Percentiles rank a stretch among this genome's conserved stretches.
Evolutionary conservation across 2,888 invertebrate species (phyloP).

Genomic region (Polymixis flavicincta): DNA sequence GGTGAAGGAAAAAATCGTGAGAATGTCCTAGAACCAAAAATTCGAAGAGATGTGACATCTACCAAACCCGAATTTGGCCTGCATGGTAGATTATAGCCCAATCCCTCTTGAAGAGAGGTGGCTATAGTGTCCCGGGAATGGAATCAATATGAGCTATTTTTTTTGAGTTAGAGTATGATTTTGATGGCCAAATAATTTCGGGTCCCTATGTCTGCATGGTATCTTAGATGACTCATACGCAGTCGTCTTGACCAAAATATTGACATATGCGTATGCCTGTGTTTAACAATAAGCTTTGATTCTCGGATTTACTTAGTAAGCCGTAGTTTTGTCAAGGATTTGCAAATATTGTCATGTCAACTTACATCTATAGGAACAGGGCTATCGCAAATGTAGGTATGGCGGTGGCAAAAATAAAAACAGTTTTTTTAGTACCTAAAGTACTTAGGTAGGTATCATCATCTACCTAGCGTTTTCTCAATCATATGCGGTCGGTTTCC

Average conservation of each 20-base stretch:
- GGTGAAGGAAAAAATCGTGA: too few relatives aligned
- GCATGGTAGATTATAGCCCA: too few relatives aligned
- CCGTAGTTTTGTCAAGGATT: slow-evolving; percentile 34
- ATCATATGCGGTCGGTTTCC: too few relatives aligned
- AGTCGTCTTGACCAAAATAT: slow-evolving; percentile 31
- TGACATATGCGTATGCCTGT: slow-evolving; percentile 26
- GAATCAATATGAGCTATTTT: too few relatives aligned
- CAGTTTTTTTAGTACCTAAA: not conserved
- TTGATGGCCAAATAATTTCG: not conserved
- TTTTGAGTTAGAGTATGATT: too few relatives aligned
- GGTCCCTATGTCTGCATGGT: not conserved
- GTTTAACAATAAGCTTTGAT: slow-evolving; percentile 16
- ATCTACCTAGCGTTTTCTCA: too few relatives aligned
- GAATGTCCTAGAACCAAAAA: too few relatives aligned
- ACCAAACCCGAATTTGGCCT: too few relatives aligned
- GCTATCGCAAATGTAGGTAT: slow-evolving; percentile 6
- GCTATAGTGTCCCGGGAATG: too few relatives aligned
- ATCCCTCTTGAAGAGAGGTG: too few relatives aligned
- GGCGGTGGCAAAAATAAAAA: too few relatives aligned
- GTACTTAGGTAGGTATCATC: not conserved
- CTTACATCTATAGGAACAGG: not conserved
- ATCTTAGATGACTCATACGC: not conserved
- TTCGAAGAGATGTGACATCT: too few relatives aligned
- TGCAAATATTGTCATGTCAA: slow-evolving; percentile 37
- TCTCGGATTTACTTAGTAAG: slow-evolving; percentile 42